Evolutionary conservation across 2,113 vertebrate genomes (phyloP).

Genomic region (Passer domesticus): DNA sequence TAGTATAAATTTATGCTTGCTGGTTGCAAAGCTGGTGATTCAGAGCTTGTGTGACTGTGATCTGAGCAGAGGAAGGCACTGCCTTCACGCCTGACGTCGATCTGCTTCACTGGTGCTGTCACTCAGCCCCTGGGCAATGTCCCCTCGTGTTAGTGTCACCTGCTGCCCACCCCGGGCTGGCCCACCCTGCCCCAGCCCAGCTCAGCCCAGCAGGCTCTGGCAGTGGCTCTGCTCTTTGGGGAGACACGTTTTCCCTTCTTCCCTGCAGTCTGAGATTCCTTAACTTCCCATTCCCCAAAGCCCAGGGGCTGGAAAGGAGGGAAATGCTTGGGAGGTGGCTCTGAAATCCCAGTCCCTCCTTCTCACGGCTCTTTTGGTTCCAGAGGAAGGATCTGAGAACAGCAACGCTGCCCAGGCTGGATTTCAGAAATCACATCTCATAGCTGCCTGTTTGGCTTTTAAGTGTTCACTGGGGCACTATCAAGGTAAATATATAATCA

Average conservation of each 20-base stretch:
- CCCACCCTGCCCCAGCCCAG: neutral
- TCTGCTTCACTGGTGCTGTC: neutral
- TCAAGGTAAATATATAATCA: neutral
- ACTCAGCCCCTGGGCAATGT: neutral
- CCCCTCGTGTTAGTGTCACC: neutral
- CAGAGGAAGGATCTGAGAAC: neutral
- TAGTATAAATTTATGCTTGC: slow-evolving; percentile 67
- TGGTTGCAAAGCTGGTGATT: slow-evolving; percentile 60
- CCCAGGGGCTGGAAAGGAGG: neutral
- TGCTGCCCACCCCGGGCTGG: fast-evolving
- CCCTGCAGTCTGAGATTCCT: neutral
- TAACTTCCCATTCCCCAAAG: neutral
- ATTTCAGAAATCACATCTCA: neutral
- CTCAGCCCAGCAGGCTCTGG: neutral
- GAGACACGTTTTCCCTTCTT: neutral
- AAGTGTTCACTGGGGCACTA: neutral
- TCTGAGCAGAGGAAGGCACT: slow-evolving; percentile 2
- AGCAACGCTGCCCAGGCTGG: fast-evolving
- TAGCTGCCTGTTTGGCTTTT: neutral
- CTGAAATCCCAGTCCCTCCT: neutral
- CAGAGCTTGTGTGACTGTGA: slow-evolving; percentile 33
- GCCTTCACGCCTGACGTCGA: neutral
- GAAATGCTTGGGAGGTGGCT: neutral
- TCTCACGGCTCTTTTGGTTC: neutral
- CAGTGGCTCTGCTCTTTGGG: fast-evolving